Evolutionary conservation across 92 coral and sea anemone genomes (phyloP).

Genomic region (Nematostella vectensis): DNA sequence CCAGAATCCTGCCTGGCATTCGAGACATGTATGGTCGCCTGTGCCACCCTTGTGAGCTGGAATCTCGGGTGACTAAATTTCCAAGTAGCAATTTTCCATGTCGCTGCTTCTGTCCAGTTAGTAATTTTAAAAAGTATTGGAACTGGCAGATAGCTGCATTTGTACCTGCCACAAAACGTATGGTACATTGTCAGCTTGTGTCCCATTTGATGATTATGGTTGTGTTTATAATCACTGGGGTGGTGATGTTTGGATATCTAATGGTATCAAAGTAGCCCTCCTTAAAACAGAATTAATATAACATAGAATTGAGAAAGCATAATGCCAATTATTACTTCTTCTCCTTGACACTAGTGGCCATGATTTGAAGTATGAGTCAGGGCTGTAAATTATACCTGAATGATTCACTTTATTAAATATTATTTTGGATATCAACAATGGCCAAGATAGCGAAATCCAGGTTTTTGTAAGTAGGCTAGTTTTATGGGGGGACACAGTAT

Average conservation of each 20-base stretch:
- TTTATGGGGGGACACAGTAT: too few relatives aligned
- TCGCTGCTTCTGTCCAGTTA: slow-evolving; percentile 64
- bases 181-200: slow-evolving; percentile 66
- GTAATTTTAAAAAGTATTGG: slow-evolving; percentile 58
- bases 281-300: too few relatives aligned
- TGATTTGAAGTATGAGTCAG: too few relatives aligned
- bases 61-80: slow-evolving; percentile 47
- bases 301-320: too few relatives aligned
- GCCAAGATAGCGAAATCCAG: too few relatives aligned
- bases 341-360: too few relatives aligned
- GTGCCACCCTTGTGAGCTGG: slow-evolving; percentile 81
- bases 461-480: too few relatives aligned
- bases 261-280: slow-evolving; percentile 33
- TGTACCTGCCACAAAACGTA: slow-evolving; percentile 32
- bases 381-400: too few relatives aligned
- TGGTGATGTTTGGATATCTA: slow-evolving; percentile 65
- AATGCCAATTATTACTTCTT: too few relatives aligned
- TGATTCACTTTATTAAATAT: too few relatives aligned
- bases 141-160: slow-evolving; percentile 86
- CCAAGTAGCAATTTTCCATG: slow-evolving; percentile 54
- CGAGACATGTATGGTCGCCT: slow-evolving; percentile 79
- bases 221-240: slow-evolving; percentile 49
- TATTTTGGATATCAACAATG: too few relatives aligned
- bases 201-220: slow-evolving; percentile 79
- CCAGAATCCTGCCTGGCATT: slow-evolving; percentile 55